These are phyloP conservation scores for Drosophila glabriapex DNA, from an alignment of 2,888 invertebrate genomes.

Conservation along the genomic window DNA sequence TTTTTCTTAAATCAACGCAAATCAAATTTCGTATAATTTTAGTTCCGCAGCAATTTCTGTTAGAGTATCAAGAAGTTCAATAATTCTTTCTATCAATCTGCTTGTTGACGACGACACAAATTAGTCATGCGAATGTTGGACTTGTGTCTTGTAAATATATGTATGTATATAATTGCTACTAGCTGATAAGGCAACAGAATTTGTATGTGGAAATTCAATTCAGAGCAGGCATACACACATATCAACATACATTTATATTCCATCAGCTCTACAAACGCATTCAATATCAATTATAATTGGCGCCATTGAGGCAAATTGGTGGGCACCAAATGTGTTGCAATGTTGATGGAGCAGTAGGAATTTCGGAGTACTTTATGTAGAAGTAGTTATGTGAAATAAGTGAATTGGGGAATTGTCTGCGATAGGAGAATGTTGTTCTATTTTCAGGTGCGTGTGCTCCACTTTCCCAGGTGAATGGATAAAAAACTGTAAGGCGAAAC, in stretches of 20 bases:
- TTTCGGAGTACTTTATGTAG: background rate
- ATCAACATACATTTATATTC: background rate
- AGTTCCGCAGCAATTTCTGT: background rate
- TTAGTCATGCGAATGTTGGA: constrained; percentile 27
- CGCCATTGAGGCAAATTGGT: constrained; percentile 8
- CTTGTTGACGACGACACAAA: background rate
- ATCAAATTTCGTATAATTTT: background rate
- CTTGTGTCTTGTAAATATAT: background rate
- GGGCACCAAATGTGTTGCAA: constrained; percentile 26
- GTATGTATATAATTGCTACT: background rate
- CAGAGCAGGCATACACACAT: background rate
- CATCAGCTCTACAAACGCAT: background rate
- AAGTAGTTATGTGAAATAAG: constrained; percentile 1
- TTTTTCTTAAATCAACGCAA: background rate
- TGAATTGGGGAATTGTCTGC: background rate
- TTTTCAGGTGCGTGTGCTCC: constrained; percentile 33
- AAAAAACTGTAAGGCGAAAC: background rate
- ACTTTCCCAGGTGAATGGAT: constrained; percentile 26
- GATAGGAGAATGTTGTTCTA: constrained; percentile 40
- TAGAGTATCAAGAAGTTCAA: background rate
- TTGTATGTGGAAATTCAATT: background rate
- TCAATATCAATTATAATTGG: constrained; percentile 28
- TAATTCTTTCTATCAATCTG: constrained; percentile 4
- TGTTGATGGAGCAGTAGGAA: constrained; percentile 8
- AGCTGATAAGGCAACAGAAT: constrained; percentile 23